Conservation (phyloP, 2,113 vertebrate species). For the Microcebus tavaratra region DNA sequence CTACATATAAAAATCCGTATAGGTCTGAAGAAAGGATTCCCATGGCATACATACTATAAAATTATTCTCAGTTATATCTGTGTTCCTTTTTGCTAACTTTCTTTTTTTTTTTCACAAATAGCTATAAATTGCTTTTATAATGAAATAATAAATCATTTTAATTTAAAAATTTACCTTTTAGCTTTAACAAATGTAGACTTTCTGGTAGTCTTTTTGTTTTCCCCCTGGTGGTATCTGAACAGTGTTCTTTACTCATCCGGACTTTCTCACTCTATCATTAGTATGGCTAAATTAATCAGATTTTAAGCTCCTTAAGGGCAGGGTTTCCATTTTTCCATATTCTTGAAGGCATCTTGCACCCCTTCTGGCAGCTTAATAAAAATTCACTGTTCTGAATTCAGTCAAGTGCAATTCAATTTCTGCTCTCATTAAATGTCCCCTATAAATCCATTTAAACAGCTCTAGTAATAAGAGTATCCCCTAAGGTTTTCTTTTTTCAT, state of each 20-base stretch:
- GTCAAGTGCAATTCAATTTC: slow-evolving; percentile 59
- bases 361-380: slow-evolving; percentile 62
- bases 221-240: background rate
- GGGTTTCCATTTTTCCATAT: slow-evolving; percentile 59
- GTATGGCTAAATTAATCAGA: slow-evolving; percentile 57
- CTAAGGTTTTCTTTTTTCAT: slow-evolving; percentile 16
- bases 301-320: slow-evolving; percentile 69
- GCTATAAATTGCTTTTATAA: slow-evolving; percentile 12
- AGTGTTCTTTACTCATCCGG: background rate
- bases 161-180: slow-evolving; percentile 29
- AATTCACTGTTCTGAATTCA: slow-evolving; percentile 54
- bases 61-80: background rate
- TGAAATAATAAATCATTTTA: slow-evolving; percentile 52
- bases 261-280: slow-evolving; percentile 4
- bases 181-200: slow-evolving; percentile 21
- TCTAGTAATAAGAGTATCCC: slow-evolving; percentile 49
- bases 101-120: background rate
- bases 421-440: slow-evolving; percentile 50
- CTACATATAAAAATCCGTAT: background rate
- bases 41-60: background rate
- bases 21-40: background rate
- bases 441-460: slow-evolving; percentile 63
- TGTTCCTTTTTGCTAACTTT: background rate
- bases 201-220: background rate
- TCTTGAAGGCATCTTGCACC: slow-evolving; percentile 4